Evolutionary conservation across 2,888 invertebrate genomes (phyloP), one percentile per base, ranked within the genome.

Genomic region (Chrysolina haemoptera): DNA sequence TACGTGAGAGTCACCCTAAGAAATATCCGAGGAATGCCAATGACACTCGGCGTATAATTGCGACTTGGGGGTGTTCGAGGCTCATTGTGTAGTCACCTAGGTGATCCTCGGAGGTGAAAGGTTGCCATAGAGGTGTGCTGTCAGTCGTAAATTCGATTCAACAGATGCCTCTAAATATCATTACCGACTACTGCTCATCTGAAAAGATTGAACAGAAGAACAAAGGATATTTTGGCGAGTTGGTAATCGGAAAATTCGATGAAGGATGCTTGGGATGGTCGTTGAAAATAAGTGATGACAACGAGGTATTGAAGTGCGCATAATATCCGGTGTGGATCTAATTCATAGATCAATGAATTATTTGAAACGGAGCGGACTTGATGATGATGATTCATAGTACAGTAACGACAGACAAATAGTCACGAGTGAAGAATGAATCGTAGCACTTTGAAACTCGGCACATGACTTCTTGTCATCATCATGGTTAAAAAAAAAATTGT

Each of bases 121-220:
- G 86, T 87, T 87, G 87, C 87, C 85, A 87, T 86, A 86, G 86
- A 83, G 82, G 84, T 86, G 86, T 81, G 81, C 85, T 81, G 65
- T 85, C 77, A 82, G 76, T 78, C 80, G 81, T 82, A 74, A 82
- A 82, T 71, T 79, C 76, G 76, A 73, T 76, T 77, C 79, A 77
- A 75, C 79, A 80, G 80, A 80, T 81, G 80, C 74, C 78, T 71
- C 74, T 65, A 75, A 75, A 76, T 74, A 76, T 78, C 78, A 74
- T 76, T 74, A 76, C 66, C 64, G 76, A 65, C 72, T 74, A 48
- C 74, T 69, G 74, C 74, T 74, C 74, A 69, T 65, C 72, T 76
- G 78, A 75, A 78, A 76, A 77, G 73, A 70, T 75, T 69, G 73
- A 69, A 73, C 73, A 71, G 75, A 75, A 73, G 77, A 75, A 77